phyloP scores from a whole-genome alignment of 2,888 invertebrate species.

The Parnassius orleans region DNA sequence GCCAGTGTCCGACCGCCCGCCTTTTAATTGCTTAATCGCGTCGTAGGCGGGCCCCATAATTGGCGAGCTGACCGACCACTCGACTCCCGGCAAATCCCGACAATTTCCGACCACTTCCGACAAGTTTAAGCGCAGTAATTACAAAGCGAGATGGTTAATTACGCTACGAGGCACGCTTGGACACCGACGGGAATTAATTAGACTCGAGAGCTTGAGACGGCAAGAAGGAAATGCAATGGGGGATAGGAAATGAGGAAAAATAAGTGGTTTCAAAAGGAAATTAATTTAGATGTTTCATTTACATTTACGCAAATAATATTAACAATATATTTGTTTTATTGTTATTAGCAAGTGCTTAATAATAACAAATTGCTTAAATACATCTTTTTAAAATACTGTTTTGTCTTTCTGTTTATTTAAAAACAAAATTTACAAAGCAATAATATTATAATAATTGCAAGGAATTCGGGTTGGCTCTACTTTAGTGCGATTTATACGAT shows the following conservation, averaged over 20 bases:
- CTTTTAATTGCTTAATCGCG: conserved; percentile 79
- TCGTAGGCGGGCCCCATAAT: conserved; percentile 68
- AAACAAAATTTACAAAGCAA: too few species aligned
- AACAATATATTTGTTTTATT: background rate
- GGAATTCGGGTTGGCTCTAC: too few species aligned
- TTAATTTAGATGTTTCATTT: conserved; percentile 38
- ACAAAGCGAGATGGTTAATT: conserved; percentile 80
- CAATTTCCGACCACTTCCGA: conserved; percentile 57
- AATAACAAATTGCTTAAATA: too few species aligned
- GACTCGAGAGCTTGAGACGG: conserved; percentile 37
- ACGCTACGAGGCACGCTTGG: conserved; percentile 59
- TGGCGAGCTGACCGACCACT: conserved; percentile 68
- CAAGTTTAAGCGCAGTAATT: conserved; percentile 66
- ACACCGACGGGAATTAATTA: conserved; percentile 70
- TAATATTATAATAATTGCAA: too few species aligned
- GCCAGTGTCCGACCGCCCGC: conserved; percentile 70
- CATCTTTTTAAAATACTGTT: too few species aligned
- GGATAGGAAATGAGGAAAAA: conserved; percentile 39
- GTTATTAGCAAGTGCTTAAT: too few species aligned
- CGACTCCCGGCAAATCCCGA: conserved; percentile 60
- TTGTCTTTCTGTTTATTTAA: too few species aligned
- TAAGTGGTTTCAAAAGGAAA: conserved; percentile 34
- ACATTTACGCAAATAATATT: conserved; percentile 2
- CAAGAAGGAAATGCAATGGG: conserved; percentile 37
- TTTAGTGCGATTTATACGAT: too few species aligned